These are phyloP conservation scores for Bolborhynchus lineola DNA, from an alignment of 2,113 vertebrate species.

Conservation along the genomic window DNA sequence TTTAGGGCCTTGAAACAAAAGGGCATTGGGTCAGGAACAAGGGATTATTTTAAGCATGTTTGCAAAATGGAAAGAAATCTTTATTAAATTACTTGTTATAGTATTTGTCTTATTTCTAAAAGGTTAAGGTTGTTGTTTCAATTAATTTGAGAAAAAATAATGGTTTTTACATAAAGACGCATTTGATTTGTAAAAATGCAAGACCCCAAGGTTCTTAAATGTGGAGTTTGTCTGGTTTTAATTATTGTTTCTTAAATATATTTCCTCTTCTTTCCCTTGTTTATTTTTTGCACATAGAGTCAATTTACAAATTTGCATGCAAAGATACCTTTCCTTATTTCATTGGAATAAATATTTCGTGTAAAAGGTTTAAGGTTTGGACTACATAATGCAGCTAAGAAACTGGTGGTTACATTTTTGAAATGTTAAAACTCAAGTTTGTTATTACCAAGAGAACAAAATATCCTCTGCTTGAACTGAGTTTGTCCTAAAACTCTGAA, in stretches of 20 bases:
- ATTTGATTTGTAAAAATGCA: slow-evolving; percentile 42
- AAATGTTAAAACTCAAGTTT: slow-evolving; percentile 27
- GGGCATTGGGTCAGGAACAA: not conserved
- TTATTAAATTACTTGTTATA: slow-evolving; percentile 12
- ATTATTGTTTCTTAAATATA: slow-evolving; percentile 1
- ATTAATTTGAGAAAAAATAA: slow-evolving; percentile 15
- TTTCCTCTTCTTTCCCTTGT: not conserved
- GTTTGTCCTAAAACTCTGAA: slow-evolving; percentile 56
- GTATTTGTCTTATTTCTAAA: slow-evolving; percentile 26
- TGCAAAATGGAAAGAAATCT: slow-evolving; percentile 45
- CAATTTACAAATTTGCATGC: not conserved
- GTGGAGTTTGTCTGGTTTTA: not conserved
- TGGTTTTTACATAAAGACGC: slow-evolving; percentile 27
- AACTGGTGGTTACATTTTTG: slow-evolving; percentile 29
- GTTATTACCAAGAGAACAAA: slow-evolving; percentile 28
- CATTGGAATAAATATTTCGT: not conserved
- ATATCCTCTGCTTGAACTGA: slow-evolving; percentile 14
- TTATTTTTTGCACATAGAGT: slow-evolving; percentile 38
- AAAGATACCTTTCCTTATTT: slow-evolving; percentile 12
- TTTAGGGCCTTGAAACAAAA: slow-evolving; percentile 21
- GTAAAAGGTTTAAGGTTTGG: slow-evolving; percentile 16
- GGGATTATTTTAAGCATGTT: slow-evolving; percentile 25
- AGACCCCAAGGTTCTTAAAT: not conserved
- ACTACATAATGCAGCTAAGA: slow-evolving; percentile 37
- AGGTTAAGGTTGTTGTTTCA: slow-evolving; percentile 2